Percentiles rank a stretch among this genome's conserved stretches.
Conservation (phyloP, 2,113 vertebrate species). For the Protomyctophum bolini region DNA sequence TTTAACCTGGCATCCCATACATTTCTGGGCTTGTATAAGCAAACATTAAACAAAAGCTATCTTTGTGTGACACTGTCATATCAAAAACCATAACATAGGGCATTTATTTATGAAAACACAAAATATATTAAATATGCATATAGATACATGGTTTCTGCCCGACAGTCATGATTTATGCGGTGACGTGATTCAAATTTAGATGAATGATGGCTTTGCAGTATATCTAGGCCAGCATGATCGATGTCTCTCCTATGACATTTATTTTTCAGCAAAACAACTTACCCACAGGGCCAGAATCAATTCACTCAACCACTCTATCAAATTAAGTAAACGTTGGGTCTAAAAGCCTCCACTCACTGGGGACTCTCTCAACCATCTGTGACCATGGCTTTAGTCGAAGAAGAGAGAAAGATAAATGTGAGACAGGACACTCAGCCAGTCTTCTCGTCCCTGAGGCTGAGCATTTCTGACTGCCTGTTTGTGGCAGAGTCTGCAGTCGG, state of each 20-base stretch:
- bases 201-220: conserved; percentile 8
- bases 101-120: neutral
- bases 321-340: conserved; percentile 31
- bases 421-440: conserved; percentile 25
- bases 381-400: conserved; percentile 33
- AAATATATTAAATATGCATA: neutral
- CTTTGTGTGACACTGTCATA: too few species aligned
- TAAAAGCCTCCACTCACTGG: conserved; percentile 45
- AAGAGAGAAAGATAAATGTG: conserved; percentile 24
- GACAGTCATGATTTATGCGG: neutral
- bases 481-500: conserved; percentile 9
- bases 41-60: too few species aligned
- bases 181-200: neutral
- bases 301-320: conserved; percentile 51
- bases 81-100: neutral
- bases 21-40: too few species aligned
- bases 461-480: conserved; percentile 35
- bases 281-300: conserved; percentile 40
- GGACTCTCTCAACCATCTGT: conserved; percentile 55
- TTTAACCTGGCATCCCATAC: too few species aligned
- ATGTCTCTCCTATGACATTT: conserved; percentile 20
- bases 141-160: too few species aligned
- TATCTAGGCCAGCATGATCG: conserved; percentile 31
- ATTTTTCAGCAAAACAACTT: conserved; percentile 5
- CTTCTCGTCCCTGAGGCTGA: conserved; percentile 23